Conservation (phyloP, 2,888 invertebrate species). For the Pachymerium ferrugineum region DNA sequence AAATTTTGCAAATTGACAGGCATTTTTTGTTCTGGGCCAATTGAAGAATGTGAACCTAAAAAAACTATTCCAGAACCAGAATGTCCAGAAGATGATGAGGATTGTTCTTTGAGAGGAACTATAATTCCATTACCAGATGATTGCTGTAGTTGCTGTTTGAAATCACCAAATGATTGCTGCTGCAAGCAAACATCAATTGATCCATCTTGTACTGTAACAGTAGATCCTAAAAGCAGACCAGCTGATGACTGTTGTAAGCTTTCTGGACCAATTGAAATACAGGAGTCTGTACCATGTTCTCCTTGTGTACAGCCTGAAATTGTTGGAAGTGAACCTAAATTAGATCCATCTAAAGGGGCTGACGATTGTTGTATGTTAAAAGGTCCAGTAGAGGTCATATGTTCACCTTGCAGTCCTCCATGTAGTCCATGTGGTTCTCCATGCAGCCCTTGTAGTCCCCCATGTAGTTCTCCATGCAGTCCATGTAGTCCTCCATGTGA, state of each 20-base stretch:
- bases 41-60: background rate
- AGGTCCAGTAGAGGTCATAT: background rate
- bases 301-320: background rate
- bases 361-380: background rate
- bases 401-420: background rate
- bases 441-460: slow-evolving; percentile 10
- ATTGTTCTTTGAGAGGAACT: background rate
- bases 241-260: background rate
- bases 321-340: background rate
- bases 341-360: background rate
- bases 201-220: background rate
- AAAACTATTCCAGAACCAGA: background rate
- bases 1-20: background rate
- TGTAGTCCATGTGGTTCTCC: slow-evolving; percentile 3
- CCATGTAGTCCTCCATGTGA: background rate
- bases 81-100: background rate
- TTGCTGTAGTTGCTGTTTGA: background rate
- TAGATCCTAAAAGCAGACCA: background rate
- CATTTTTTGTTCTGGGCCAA: background rate
- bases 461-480: background rate
- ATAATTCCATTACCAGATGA: background rate
- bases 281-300: background rate
- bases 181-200: background rate
- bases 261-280: background rate
- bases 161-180: background rate